Conservation (phyloP, 2,797 vertebrate genomes). For the Simalia tracyae region DNA sequence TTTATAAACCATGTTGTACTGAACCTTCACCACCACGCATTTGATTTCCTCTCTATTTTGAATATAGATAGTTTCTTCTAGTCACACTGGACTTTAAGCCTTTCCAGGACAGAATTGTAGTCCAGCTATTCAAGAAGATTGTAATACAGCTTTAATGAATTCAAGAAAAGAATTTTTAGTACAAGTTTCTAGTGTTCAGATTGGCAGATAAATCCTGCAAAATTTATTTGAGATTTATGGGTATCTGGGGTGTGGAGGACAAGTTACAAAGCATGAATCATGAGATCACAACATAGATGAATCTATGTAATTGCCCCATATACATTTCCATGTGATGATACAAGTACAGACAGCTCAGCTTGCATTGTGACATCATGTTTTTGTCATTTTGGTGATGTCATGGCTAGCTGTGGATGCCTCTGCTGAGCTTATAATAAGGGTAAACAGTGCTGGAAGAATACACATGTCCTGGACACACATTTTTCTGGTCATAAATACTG, state of each 20-base stretch:
- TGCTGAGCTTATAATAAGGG: neutral
- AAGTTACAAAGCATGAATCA: neutral
- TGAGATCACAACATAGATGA: neutral
- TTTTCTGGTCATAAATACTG: neutral
- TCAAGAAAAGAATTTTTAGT: neutral
- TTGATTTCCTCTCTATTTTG: neutral
- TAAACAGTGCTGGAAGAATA: neutral
- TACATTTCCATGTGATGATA: neutral
- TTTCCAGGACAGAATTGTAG: neutral
- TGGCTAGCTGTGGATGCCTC: neutral
- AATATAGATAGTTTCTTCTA: neutral
- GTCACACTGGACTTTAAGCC: neutral
- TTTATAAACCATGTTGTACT: neutral
- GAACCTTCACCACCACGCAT: neutral
- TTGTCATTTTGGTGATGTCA: neutral
- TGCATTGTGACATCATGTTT: neutral
- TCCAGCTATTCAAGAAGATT: too few species aligned
- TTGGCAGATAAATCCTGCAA: neutral
- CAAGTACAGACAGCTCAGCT: neutral
- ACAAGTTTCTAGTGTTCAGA: neutral
- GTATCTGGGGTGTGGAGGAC: neutral
- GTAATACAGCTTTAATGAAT: neutral
- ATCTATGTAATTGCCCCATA: neutral
- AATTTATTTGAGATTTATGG: neutral
- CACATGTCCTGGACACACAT: neutral